Evolutionary conservation across 2,888 invertebrate species (phyloP).

Genomic region (Nasonia oneida): DNA sequence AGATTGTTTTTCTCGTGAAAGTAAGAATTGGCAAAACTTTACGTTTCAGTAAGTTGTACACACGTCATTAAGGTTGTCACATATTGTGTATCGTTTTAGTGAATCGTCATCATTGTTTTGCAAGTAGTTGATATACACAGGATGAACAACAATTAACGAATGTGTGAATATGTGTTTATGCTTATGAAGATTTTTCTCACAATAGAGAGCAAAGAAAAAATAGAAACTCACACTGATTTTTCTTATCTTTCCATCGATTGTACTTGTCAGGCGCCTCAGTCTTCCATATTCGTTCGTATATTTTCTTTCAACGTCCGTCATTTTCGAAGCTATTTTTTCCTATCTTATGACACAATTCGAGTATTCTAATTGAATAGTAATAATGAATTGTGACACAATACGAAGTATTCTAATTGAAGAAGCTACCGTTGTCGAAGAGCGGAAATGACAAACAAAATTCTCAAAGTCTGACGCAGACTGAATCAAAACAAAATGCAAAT

Average conservation of each 20-base stretch:
- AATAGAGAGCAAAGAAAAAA: not conserved
- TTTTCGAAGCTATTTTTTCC: slow-evolving; percentile 54
- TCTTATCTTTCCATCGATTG: slow-evolving; percentile 83
- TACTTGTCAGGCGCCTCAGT: slow-evolving; percentile 84
- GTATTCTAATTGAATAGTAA: too few species aligned
- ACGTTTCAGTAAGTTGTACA: not conserved
- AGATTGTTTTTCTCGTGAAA: not conserved
- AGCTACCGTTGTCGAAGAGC: too few species aligned
- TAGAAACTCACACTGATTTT: slow-evolving; percentile 85
- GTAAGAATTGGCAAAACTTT: slow-evolving; percentile 26
- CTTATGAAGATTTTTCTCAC: not conserved
- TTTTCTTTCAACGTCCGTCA: slow-evolving; percentile 76
- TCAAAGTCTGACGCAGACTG: too few species aligned
- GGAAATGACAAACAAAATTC: too few species aligned
- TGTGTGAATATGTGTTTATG: not conserved
- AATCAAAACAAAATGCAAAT: too few species aligned
- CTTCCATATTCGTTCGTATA: slow-evolving; percentile 87
- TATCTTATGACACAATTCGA: not conserved
- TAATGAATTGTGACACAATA: too few species aligned
- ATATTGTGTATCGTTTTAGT: not conserved
- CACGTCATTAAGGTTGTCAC: not conserved
- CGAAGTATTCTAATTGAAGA: too few species aligned
- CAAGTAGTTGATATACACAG: too few species aligned
- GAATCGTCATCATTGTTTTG: not conserved
- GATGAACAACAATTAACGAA: too few species aligned